Base-by-base conservation (phyloP, 2,113 vertebrate species). In the Acanthochromis polyacanthus region DNA sequence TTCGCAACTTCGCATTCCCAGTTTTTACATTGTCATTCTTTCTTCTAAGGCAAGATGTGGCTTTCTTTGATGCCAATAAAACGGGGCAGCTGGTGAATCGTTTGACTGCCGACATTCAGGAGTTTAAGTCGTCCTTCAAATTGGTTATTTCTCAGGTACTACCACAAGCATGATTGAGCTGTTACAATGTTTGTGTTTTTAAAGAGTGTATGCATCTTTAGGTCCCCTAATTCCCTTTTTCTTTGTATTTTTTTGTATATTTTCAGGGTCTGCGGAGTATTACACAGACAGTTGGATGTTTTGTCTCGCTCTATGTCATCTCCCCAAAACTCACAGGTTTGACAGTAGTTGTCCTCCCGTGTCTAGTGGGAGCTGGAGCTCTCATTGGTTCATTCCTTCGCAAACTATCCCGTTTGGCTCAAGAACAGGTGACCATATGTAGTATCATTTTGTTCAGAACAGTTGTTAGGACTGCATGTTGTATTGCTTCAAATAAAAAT, bases 111-210 rank as follows among this genome's bases (percentile, higher is more conserved):
- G 98, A 99, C 46, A 95, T 98, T 88, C 98, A 99, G 85, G 98
- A 99, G 81, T 98, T 99, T 84, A 99, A 99, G 71, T 99, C 98
- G 0, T 97, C 97, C 52, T 99, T 99, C 92, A 99, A 99, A 78
- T 86, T 98, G 16, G 94, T 96, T 70, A 91, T 99, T 82, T 97
- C 97, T 71, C 97, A 98, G 96, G 97, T 81, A 68, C 19, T 60
- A 25, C 30, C 65, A 46, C 69, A 53, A 36, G 36, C 19, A 20
- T 0, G 0, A 60, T 11, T 30, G 3, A n/a, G 4, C 11, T 23
- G 12, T 57, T 1, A 10, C 15, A 10, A 6, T 19, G 20, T 15
- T 51, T 12, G 19, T 48, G 38, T 0, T n/a, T 3, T 14, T 15
- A 5, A 72, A 66, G 20, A 17, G 48, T 51, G 19, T n/a, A 10